Conservation (phyloP, 2,888 invertebrate species). For the Acronicta alni region DNA sequence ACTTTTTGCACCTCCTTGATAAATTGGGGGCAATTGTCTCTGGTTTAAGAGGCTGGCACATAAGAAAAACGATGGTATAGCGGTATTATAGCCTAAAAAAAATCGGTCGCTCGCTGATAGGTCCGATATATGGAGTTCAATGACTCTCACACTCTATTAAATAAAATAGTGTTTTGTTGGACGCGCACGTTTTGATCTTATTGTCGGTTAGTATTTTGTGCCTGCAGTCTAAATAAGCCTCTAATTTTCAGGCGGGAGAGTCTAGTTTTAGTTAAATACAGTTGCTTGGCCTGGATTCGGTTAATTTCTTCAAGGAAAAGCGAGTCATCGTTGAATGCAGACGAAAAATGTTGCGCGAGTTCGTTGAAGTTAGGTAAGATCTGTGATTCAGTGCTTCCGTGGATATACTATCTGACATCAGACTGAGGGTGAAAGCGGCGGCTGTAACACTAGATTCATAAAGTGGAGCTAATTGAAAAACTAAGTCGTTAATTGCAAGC, state of each 20-base stretch:
- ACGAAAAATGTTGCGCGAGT: conserved; percentile 62
- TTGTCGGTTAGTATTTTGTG: conserved; percentile 60
- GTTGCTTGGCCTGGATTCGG: conserved; percentile 73
- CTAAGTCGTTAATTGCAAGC: not conserved
- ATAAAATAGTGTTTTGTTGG: conserved; percentile 76
- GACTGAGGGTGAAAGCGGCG: conserved; percentile 29
- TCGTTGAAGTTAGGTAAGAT: conserved; percentile 52
- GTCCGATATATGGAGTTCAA: conserved; percentile 68
- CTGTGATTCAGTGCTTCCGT: conserved; percentile 34
- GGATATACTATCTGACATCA: conserved; percentile 14
- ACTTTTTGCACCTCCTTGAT: conserved; percentile 39
- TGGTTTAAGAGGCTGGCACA: conserved; percentile 28
- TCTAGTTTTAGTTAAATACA: conserved; percentile 54
- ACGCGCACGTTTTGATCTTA: conserved; percentile 72
- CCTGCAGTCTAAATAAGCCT: conserved; percentile 55
- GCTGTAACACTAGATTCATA: not conserved
- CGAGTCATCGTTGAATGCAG: conserved; percentile 67
- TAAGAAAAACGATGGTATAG: conserved; percentile 43
- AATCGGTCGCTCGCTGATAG: conserved; percentile 63
- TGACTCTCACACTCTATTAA: conserved; percentile 72
- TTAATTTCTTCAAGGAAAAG: conserved; percentile 77
- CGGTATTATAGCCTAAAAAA: conserved; percentile 58
- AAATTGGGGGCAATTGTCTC: conserved; percentile 49
- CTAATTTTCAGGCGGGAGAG: conserved; percentile 58
- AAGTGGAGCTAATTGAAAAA: not conserved